A percentile compares a stretch with the other conserved stretches of the same genome.
These are phyloP conservation scores for Dolichomitus sp. DNA, from an alignment of 2,888 invertebrate genomes.

Conservation along the genomic window DNA sequence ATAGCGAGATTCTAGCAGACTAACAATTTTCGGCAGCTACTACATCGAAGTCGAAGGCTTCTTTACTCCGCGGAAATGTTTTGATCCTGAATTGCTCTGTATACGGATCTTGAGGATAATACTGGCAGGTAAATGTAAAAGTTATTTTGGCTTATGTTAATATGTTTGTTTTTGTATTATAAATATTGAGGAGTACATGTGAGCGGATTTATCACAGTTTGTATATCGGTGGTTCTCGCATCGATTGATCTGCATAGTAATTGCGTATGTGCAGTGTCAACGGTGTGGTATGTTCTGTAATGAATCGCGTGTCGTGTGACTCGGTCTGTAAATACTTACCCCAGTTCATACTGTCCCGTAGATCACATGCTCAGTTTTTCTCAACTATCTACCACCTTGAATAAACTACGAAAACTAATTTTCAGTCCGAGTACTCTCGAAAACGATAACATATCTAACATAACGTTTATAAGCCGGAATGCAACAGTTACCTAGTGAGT, in stretches of 20 bases:
- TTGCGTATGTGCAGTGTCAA: conserved; percentile 47
- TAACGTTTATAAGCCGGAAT: conserved; percentile 15
- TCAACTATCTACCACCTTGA: conserved; percentile 36
- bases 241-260: conserved; percentile 20
- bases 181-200: conserved; percentile 31
- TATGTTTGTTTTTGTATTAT: conserved; percentile 52
- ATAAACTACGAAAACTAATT: conserved; percentile 34
- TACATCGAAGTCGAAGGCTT: not conserved
- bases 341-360: conserved; percentile 16
- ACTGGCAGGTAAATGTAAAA: conserved; percentile 49
- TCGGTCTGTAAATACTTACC: conserved; percentile 57
- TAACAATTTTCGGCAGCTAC: not conserved
- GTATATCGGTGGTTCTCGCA: conserved; percentile 26
- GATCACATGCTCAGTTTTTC: conserved; percentile 34
- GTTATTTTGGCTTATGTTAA: conserved; percentile 53
- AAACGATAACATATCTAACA: conserved; percentile 37
- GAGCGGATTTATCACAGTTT: conserved; percentile 28
- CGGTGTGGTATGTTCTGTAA: conserved; percentile 52
- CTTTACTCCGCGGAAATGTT: conserved; percentile 16
- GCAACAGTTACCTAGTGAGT: conserved; percentile 23
- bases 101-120: conserved; percentile 25
- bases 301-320: conserved; percentile 54
- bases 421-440: conserved; percentile 33
- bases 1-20: not conserved
- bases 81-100: conserved; percentile 48